Evolutionary conservation across 2,797 vertebrate genomes (phyloP), one percentile per base, ranked within the genome.

Genomic region (Scarus forsteni): DNA sequence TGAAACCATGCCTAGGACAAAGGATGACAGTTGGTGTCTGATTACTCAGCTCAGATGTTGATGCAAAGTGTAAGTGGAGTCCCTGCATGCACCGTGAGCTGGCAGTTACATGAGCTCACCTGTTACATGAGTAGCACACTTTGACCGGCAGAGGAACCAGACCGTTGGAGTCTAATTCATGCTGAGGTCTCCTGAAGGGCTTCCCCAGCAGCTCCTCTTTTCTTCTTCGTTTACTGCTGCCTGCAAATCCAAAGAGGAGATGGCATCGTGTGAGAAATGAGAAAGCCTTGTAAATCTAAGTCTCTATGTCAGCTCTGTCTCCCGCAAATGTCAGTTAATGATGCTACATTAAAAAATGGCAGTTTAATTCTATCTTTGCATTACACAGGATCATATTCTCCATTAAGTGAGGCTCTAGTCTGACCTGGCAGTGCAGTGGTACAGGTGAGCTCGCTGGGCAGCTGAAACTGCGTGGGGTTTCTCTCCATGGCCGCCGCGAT

Each of bases 401-500:
- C 16, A 0, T 27, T 12, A 50, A 13, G 1, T 7, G 1, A 50
- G 18, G 6, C 6, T 12, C 0, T 4, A 12, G 34, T 96, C 84
- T 71, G 66, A 92, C 98, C 98, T 96, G 98, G 98, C 90, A 99
- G 96, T 88, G 97, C 96, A 55, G 97, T 98, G 83, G 97, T 98
- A 93, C 97, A 99, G 70, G 97, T 98, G 86, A 99, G 96, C 88
- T 99, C 98, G 46, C 95, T 98, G 81, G 97, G 98, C 84, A 99
- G 92, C 93, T 99, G 97, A 90, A 99, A 99, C 86, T 99, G 98
- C 8, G 97, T 97, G 56, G 98, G 97, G 88, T 98, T 99, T 86
- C 96, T 95, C 91, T 99, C 97, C 97, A 98, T 98, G 68, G 98
- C 98, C 1, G 98, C 97, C 19, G 97, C 97, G 69, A 99, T 98